Evolutionary conservation across 2,888 invertebrate species (phyloP).

Genomic region (Drosophila paucipuncta): DNA sequence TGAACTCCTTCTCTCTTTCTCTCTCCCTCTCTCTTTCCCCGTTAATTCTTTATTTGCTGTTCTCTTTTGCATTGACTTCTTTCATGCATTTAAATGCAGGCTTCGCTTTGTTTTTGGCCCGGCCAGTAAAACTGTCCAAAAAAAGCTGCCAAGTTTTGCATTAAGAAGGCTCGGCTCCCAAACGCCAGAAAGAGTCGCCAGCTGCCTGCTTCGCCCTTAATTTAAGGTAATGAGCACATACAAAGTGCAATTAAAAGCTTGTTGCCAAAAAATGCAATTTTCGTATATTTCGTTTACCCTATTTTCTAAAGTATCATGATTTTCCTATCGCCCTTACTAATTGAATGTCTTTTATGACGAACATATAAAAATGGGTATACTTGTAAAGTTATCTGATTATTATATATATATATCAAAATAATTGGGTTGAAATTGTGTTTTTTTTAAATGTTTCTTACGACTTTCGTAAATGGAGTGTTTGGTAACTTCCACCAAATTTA

Average conservation of each 20-base stretch:
- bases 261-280: slow-evolving; percentile 81
- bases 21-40: neutral
- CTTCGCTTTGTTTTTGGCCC: slow-evolving; percentile 11
- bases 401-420: neutral
- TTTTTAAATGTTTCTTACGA: neutral
- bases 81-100: slow-evolving; percentile 45
- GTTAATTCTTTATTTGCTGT: slow-evolving; percentile 39
- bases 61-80: slow-evolving; percentile 38
- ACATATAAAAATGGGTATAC: neutral
- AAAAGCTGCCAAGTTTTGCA: slow-evolving; percentile 75
- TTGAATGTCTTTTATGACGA: neutral
- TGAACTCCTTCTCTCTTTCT: slow-evolving; percentile 6
- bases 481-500: neutral
- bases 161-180: slow-evolving; percentile 69
- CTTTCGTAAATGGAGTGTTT: slow-evolving; percentile 5
- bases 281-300: slow-evolving; percentile 37
- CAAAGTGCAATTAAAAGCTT: slow-evolving; percentile 82
- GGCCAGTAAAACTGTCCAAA: slow-evolving; percentile 43
- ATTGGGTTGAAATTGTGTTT: neutral
- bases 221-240: slow-evolving; percentile 83
- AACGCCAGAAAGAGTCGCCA: slow-evolving; percentile 37
- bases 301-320: neutral
- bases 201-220: slow-evolving; percentile 40
- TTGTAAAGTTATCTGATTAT: neutral
- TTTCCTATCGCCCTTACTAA: neutral